Evolutionary conservation across 2,797 vertebrate species (phyloP).

Genomic region (Enteromius treurensis): DNA sequence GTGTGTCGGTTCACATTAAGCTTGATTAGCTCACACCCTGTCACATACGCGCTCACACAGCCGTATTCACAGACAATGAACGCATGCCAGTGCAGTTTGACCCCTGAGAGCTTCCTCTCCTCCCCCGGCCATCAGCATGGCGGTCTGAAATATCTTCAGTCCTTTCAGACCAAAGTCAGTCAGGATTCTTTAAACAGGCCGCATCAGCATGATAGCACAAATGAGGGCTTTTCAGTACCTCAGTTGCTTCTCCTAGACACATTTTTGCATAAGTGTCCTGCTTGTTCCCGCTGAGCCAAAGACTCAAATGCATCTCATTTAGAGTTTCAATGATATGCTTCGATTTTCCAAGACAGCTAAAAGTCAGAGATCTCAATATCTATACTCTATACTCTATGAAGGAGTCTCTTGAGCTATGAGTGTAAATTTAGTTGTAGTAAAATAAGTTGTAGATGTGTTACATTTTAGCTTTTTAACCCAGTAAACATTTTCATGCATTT

Average conservation of each 20-base stretch:
- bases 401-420: not conserved
- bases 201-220: slow-evolving; percentile 17
- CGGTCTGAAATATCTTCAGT: slow-evolving; percentile 56
- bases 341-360: not conserved
- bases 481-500: not conserved
- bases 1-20: slow-evolving; percentile 37
- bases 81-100: slow-evolving; percentile 74
- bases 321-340: not conserved
- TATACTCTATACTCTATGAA: not conserved
- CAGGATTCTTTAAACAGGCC: slow-evolving; percentile 27
- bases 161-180: slow-evolving; percentile 41
- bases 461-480: not conserved
- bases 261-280: slow-evolving; percentile 15
- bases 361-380: not conserved
- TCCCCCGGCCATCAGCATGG: slow-evolving; percentile 46
- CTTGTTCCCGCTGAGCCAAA: not conserved
- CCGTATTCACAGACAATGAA: slow-evolving; percentile 70
- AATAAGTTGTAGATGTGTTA: not conserved
- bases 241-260: slow-evolving; percentile 1
- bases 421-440: too few relatives aligned
- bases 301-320: not conserved
- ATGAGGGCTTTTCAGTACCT: slow-evolving; percentile 14
- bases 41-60: slow-evolving; percentile 8
- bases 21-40: slow-evolving; percentile 33
- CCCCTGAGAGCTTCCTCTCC: slow-evolving; percentile 57